Evolutionary conservation across 2,113 vertebrate species (phyloP), one percentile per base, ranked within the genome.

Genomic region (Corythornis madagascariensis): DNA sequence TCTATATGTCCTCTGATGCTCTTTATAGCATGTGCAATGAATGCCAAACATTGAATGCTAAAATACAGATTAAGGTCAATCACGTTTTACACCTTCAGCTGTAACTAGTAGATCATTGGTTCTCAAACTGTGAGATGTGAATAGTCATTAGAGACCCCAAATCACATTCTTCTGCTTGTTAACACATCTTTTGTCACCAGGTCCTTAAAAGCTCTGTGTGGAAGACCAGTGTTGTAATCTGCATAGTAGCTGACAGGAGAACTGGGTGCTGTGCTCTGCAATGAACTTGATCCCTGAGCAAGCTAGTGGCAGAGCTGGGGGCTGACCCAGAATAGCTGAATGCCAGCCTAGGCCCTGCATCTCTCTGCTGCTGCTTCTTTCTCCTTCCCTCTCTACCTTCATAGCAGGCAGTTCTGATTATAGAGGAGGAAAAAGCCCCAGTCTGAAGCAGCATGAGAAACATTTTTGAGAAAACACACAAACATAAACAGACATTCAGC

Each of bases 301-400:
- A 82, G 57, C 45, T 3, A 3, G 6, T 57, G 55, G 4, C 22
- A 65, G 35, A 80, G 24, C 9, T 1, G 2, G 59, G 17, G 79
- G 19, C 0, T 70, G 25, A 80, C 76, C 10, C 5, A 45, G 13
- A 57, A 28, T 50, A 66, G 48, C 29, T 53, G 45, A 71, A 53
- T 55, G 29, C 14, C 78, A 80, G 9, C 10, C 76, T 64, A 11
- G 13, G 13, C 24, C 15, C 35, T 35, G 24, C 31, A 63, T 61
- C 20, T 3, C 11, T 9, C 2, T 0, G 2, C 28, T 55, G 7
- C 3, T 4, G 26, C 16, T 48, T 66, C 28, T 43, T 11, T 72
- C 15, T 47, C 12, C 4, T 21, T 55, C 13, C 57, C 1, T 33
- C 9, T 71, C 21, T 29, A 8, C 53, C 33, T 60, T 35, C 74